Base-by-base conservation (phyloP, 2,888 invertebrate genomes). In the Neoaliturus tenellus region DNA sequence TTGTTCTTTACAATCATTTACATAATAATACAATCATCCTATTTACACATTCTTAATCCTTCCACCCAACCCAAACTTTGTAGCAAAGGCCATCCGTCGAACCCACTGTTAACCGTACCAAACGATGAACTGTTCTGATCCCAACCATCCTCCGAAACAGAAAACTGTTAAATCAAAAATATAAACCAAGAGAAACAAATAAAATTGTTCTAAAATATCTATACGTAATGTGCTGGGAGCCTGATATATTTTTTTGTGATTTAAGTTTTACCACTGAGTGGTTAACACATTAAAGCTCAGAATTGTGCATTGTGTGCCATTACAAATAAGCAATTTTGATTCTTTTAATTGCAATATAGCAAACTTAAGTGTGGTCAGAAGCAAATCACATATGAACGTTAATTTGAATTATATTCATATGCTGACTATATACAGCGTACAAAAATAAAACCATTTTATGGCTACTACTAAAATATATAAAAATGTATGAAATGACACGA, bases 41-140 rank as follows among this genome's bases (percentile, higher is more conserved):
- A 71, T 71, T 71, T 71, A 71, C 71, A 71, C 62, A 3, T 62
- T 62, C 31, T 0, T n/a, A 10, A 17, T 71, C 39, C 10, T n/a
- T 35, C 71, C 71, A 39, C 71, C 71, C 71, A 39, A n/a, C 71
- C 71, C 71, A 71, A 71, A 71, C 71, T n/a, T n/a, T 35, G 23
- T 31, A 14, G 12, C 67, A 35, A 31, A 31, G 39, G 10, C 71
- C 35, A 12, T 17, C 31, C 20, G 6, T 4, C 6, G 12, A 62
- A 62, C 25, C 17, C 23, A n/a, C n/a, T n/a, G 31, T 67, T 31
- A 2, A 71, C 71, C 12, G 4, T 3, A 10, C 71, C 10, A 8
- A 28, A 20, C 71, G 31, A 28, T 31, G 23, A 6, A 55, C 14
- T 14, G 28, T 62, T 20, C 71, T 5, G 17, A 35, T 23, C 41